These are phyloP conservation scores for Parapristionchus giblindavisi DNA, from an alignment of 2,888 invertebrate genomes.

Conservation along the genomic window DNA sequence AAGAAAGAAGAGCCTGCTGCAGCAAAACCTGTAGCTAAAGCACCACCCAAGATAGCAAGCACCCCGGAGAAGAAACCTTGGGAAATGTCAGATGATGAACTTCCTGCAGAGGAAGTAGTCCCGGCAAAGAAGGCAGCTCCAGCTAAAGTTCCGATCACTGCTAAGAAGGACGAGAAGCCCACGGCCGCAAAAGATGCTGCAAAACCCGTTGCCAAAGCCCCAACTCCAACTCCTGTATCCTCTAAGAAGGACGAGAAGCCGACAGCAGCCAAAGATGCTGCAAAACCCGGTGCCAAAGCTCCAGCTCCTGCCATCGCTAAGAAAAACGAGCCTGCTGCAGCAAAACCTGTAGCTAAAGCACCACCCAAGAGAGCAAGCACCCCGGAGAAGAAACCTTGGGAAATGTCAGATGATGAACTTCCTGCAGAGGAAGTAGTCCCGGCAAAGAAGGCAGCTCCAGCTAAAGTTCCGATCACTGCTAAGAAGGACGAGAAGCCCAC, in stretches of 20 bases:
- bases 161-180: background rate
- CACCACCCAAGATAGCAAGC: background rate
- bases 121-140: background rate
- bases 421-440: conserved; percentile 3
- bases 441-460: too few relatives aligned
- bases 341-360: background rate
- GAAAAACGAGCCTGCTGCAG: background rate
- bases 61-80: background rate
- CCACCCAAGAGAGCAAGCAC: background rate
- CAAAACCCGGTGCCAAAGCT: too few relatives aligned
- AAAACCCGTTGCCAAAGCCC: background rate
- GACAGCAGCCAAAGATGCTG: background rate
- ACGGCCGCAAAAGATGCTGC: background rate
- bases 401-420: conserved; percentile 5
- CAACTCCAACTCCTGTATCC: background rate
- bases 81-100: background rate
- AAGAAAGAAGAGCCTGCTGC: background rate
- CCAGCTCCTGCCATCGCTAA: background rate
- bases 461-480: too few relatives aligned
- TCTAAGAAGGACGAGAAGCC: background rate
- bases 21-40: background rate
- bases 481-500: too few relatives aligned
- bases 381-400: background rate
- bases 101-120: background rate
- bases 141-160: background rate